Percentiles rank a stretch among this genome's conserved stretches.
Conservation (phyloP, 2,113 vertebrate genomes). For the Sialia sialis region DNA sequence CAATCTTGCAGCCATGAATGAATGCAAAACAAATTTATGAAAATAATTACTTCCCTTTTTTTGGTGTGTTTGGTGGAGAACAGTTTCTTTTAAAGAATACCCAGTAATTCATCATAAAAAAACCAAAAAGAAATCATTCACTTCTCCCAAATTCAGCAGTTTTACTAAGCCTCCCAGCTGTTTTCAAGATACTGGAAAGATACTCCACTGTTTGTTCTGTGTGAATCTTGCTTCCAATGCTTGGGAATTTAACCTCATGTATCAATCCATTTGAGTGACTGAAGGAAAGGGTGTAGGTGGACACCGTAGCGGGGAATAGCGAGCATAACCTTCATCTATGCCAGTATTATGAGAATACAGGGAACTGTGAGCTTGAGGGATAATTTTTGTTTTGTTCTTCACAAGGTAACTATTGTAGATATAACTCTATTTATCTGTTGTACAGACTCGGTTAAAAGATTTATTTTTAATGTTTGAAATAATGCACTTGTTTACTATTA, state of each 20-base stretch:
- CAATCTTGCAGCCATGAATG: not conserved
- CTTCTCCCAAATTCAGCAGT: not conserved
- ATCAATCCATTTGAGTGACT: not conserved
- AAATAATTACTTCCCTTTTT: not conserved
- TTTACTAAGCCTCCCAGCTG: not conserved
- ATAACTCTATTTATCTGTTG: slow-evolving; percentile 68
- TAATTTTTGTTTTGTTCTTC: slow-evolving; percentile 39
- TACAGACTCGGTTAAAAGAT: slow-evolving; percentile 67
- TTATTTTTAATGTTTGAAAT: slow-evolving; percentile 70
- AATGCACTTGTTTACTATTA: slow-evolving; percentile 69
- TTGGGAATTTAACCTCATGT: not conserved
- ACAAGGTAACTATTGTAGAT: slow-evolving; percentile 63
- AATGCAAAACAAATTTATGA: not conserved
- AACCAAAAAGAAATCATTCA: not conserved
- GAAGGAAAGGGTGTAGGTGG: not conserved
- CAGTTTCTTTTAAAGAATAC: not conserved
- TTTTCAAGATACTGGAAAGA: not conserved
- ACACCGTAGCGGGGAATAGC: not conserved
- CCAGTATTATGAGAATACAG: slow-evolving; percentile 37
- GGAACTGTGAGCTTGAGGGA: slow-evolving; percentile 6
- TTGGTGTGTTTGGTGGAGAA: not conserved
- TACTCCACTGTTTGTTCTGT: not conserved
- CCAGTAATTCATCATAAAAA: not conserved
- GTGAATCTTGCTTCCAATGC: slow-evolving; percentile 5
- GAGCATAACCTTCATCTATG: not conserved